Conservation (phyloP, 2,113 vertebrate genomes). For the Columbina picui region DNA sequence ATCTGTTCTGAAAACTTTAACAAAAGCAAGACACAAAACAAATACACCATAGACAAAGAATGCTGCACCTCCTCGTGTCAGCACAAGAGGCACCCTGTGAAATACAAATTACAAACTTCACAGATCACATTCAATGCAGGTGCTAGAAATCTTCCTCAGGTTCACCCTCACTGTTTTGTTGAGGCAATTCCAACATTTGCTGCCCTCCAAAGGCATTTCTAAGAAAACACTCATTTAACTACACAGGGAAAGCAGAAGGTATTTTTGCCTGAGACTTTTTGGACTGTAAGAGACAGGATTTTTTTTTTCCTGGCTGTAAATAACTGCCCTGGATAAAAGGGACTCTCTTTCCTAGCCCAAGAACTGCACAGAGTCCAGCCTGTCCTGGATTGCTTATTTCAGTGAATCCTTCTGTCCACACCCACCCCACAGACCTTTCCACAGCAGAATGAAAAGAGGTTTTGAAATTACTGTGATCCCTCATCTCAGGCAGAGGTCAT, state of each 20-base stretch:
- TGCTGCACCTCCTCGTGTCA: rapidly evolving
- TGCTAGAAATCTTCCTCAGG: neutral
- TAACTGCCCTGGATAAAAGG: neutral
- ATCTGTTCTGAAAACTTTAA: neutral
- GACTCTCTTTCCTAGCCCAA: neutral
- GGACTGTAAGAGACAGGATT: neutral
- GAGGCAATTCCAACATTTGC: neutral
- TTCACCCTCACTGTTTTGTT: neutral
- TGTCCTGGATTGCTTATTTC: neutral
- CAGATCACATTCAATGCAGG: neutral
- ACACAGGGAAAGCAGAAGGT: neutral
- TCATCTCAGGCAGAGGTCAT: neutral
- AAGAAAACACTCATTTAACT: neutral
- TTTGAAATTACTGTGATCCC: neutral
- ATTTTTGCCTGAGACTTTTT: neutral
- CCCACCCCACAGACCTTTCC: neutral
- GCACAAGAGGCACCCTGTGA: neutral
- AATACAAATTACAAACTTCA: neutral
- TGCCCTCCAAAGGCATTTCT: neutral
- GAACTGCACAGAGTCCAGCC: neutral
- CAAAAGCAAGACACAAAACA: neutral
- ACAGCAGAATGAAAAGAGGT: neutral
- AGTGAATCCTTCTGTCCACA: neutral
- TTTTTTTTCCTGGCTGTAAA: neutral
- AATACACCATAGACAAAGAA: neutral